A percentile compares a stretch with the other conserved stretches of the same genome.
Evolutionary conservation across 2,797 vertebrate genomes (phyloP).

Genomic region (Pantherophis vulpinus): DNA sequence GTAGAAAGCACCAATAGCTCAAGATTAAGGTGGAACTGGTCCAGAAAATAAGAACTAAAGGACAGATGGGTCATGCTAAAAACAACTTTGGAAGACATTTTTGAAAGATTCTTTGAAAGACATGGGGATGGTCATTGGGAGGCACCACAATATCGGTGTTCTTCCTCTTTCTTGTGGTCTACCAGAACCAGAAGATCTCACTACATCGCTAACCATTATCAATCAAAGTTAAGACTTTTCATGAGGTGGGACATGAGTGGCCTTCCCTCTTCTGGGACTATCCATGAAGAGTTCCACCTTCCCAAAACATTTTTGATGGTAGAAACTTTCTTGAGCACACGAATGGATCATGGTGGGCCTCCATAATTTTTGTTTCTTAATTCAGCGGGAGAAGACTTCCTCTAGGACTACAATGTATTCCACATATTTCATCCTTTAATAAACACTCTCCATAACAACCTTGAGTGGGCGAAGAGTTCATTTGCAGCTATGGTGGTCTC

Average conservation of each 20-base stretch:
- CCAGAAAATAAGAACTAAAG: not conserved
- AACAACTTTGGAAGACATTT: not conserved
- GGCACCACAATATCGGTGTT: not conserved
- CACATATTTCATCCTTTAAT: not conserved
- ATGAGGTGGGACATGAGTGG: not conserved
- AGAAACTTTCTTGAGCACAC: not conserved
- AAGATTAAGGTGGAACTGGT: not conserved
- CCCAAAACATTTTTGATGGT: not conserved
- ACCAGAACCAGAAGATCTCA: not conserved
- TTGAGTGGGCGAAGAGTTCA: not conserved
- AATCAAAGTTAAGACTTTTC: not conserved
- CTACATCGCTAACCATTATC: not conserved
- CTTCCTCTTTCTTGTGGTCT: not conserved
- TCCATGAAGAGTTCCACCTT: not conserved
- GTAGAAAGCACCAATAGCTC: not conserved
- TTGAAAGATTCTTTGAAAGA: not conserved
- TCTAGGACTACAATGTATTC: not conserved
- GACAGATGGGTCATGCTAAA: not conserved
- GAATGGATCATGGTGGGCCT: not conserved
- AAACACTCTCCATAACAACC: not conserved
- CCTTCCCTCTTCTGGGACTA: not conserved
- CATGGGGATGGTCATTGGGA: not conserved
- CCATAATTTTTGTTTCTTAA: not conserved
- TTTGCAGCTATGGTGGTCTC: not conserved
- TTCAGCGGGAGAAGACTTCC: not conserved